A percentile compares a stretch with the other conserved stretches of the same genome.
Conservation (phyloP, 2,888 invertebrate species). For the Eupithecia abbreviata region DNA sequence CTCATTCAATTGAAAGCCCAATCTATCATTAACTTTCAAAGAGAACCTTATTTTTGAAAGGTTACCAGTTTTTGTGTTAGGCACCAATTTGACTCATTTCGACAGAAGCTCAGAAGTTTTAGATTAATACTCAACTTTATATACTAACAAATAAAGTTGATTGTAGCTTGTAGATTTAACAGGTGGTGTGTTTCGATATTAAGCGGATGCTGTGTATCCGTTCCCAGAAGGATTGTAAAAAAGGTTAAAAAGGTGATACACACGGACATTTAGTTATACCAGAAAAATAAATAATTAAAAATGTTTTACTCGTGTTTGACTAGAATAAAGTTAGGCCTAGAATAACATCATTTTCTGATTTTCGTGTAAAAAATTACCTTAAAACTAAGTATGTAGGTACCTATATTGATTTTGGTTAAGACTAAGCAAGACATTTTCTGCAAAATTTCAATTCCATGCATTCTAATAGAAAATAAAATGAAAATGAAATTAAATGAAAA, state of each 20-base stretch:
- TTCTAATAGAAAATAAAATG: no score
- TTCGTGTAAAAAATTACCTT: no score
- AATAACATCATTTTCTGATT: background rate
- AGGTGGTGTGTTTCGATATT: constrained; percentile 57
- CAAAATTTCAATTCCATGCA: no score
- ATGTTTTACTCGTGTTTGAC: background rate
- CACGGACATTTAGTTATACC: constrained; percentile 41
- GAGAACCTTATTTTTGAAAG: constrained; percentile 21
- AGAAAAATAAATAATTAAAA: constrained; percentile 6
- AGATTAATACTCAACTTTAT: constrained; percentile 32
- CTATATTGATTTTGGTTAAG: no score
- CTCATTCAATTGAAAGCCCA: constrained; percentile 19
- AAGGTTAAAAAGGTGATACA: constrained; percentile 52
- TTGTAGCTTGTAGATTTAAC: constrained; percentile 33
- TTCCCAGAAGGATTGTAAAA: constrained; percentile 77
- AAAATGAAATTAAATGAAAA: no score
- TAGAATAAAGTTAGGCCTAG: background rate
- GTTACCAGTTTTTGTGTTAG: no score
- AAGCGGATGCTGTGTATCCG: constrained; percentile 75
- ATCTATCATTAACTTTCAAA: constrained; percentile 28
- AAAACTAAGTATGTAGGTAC: no score
- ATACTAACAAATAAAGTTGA: background rate
- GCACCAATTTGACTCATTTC: constrained; percentile 17
- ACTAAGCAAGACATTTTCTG: no score
- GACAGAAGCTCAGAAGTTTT: background rate